phyloP scores from a whole-genome alignment of 2,797 vertebrate species.

The Neosilurus mollespiculum region DNA sequence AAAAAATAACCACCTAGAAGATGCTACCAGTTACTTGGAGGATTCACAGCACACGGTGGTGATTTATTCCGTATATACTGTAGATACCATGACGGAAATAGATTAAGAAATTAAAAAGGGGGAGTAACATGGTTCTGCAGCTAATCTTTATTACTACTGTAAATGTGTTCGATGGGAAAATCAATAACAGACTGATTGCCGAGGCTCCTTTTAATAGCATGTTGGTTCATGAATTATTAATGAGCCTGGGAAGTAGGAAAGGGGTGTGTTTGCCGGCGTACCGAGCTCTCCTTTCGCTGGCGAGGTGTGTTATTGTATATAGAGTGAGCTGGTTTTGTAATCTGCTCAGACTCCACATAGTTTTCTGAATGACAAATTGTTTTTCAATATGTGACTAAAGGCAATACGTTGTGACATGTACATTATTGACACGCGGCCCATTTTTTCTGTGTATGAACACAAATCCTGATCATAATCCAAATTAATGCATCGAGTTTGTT shows the following conservation, averaged over 20 bases:
- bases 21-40: too few species aligned
- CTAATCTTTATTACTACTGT: slow-evolving; percentile 42
- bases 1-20: too few species aligned
- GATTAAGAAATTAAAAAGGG: too few species aligned
- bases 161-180: slow-evolving; percentile 35
- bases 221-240: slow-evolving; percentile 39
- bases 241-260: neutral
- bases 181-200: slow-evolving; percentile 34
- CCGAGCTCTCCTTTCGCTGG: neutral
- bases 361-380: slow-evolving; percentile 20
- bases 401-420: slow-evolving; percentile 30
- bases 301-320: neutral
- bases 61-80: neutral
- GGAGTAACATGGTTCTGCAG: neutral
- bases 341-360: neutral
- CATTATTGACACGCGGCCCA: slow-evolving; percentile 6
- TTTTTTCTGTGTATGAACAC: neutral
- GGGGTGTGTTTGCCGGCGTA: neutral
- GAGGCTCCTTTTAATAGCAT: slow-evolving; percentile 39
- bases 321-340: neutral
- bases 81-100: neutral
- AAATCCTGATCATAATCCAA: slow-evolving; percentile 13
- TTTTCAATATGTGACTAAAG: slow-evolving; percentile 28
- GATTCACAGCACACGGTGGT: neutral
- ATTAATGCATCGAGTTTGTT: slow-evolving; percentile 2